Evolutionary conservation across 2,888 invertebrate genomes (phyloP), one percentile per base, ranked within the genome.

Genomic region (Pantelozetes paolii): DNA sequence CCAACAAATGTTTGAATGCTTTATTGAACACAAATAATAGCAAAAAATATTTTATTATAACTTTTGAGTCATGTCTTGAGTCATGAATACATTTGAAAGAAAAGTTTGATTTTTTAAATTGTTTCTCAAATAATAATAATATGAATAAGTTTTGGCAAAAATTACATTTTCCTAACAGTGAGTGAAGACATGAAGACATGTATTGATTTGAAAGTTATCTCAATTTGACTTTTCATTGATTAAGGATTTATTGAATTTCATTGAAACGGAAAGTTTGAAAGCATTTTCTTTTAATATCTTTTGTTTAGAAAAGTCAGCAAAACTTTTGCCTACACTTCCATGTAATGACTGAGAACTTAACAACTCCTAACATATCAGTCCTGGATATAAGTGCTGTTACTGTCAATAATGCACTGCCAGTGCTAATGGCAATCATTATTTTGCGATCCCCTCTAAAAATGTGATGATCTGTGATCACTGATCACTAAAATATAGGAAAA

Each of bases 361-460:
- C 57, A 15, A 30, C 9, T 15, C 57, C 36, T 36, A 36, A 36
- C 36, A 36, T 2, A 45, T 18, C 36, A 36, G 36, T 15, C 45
- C 45, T 15, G 18, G 28, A 57, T 57, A 26, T 28, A 54, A 54
- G 54, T 54, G 26, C 54, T 54, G 26, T 20, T 54, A 54, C 23
- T 54, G 1, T 11, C 11, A 50, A 3, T 26, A 26, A 23, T 54
- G 26, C 26, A 23, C 11, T 23, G 9, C 54, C 54, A 57, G 57
- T 57, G 57, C 57, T 57, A 57, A 57, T 57, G 57, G 57, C 57
- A 57, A 57, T 57, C 57, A 57, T 57, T 57, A 57, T 57, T 57
- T 57, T 57, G 57, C 57, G 57, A 57, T 57, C 57, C 57, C 57
- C 57, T 57, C 57, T 28, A 57, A 28, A 57, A 30, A 28, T 28